Evolutionary conservation across 2,797 vertebrate species (phyloP).

Genomic region (Pseudomugil tenellus): DNA sequence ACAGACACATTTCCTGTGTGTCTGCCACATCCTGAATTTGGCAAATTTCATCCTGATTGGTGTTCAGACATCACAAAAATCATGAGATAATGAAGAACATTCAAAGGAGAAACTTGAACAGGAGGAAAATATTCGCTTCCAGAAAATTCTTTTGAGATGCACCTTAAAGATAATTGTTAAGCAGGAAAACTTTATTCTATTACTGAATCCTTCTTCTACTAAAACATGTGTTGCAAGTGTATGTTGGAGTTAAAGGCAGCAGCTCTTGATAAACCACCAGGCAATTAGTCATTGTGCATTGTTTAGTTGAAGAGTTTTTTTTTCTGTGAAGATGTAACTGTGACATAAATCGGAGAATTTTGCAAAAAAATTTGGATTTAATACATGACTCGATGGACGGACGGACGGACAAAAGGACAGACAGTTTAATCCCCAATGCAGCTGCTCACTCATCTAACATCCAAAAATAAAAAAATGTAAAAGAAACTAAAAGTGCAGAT

Average conservation of each 20-base stretch:
- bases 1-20: slow-evolving; percentile 42
- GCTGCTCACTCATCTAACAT: no score
- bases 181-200: neutral
- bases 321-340: neutral
- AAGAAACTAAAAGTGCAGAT: no score
- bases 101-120: slow-evolving; percentile 8
- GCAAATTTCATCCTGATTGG: slow-evolving; percentile 63
- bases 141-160: no score
- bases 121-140: no score
- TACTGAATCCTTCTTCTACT: slow-evolving; percentile 27
- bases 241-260: neutral
- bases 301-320: no score
- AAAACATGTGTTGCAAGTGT: slow-evolving; percentile 43
- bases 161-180: no score
- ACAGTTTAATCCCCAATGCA: no score
- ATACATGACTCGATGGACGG: no score
- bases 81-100: slow-evolving; percentile 72
- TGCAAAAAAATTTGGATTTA: no score
- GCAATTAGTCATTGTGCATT: neutral
- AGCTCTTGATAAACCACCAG: neutral
- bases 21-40: slow-evolving; percentile 60
- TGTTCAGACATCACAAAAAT: slow-evolving; percentile 70
- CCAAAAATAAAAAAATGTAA: no score
- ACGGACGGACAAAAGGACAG: no score
- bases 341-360: neutral